phyloP scores from a whole-genome alignment of 2,113 vertebrate genomes.

The Grammomys dolichurus region DNA sequence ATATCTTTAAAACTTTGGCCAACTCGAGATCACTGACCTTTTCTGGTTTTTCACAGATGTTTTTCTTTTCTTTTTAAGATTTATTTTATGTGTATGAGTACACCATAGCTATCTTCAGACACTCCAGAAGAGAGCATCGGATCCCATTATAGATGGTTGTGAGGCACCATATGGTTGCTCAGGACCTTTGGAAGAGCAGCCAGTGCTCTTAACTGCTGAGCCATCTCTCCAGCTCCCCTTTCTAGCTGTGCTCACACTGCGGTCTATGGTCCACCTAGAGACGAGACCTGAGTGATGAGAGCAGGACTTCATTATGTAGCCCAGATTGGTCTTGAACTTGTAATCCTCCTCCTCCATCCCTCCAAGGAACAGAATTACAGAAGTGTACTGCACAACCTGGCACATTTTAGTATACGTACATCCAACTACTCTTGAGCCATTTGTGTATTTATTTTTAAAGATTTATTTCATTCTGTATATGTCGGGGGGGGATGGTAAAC shows the following conservation, averaged over 20 bases:
- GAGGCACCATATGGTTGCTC: too few relatives aligned
- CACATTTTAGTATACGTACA: background rate
- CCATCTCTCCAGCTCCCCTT: background rate
- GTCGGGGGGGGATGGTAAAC: background rate
- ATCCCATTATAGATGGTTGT: too few relatives aligned
- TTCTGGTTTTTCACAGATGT: background rate
- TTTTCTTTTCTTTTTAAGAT: too few relatives aligned
- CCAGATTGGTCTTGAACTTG: background rate
- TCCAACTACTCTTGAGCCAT: background rate
- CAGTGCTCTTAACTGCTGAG: too few relatives aligned
- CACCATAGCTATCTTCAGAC: too few relatives aligned
- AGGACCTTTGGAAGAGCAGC: too few relatives aligned
- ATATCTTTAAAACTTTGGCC: slow-evolving; percentile 2
- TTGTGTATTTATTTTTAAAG: background rate
- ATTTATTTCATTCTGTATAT: background rate
- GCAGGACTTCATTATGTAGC: background rate
- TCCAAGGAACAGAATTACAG: background rate
- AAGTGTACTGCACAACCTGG: too few relatives aligned
- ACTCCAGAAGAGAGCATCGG: too few relatives aligned
- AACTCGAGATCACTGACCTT: background rate
- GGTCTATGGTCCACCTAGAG: background rate
- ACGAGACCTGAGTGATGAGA: background rate
- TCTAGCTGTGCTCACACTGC: background rate
- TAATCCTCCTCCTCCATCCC: background rate
- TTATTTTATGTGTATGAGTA: too few relatives aligned